Conservation (phyloP, 1,140 invertebrate species). For the Pachyrhynchus sulphureomaculatus region DNA sequence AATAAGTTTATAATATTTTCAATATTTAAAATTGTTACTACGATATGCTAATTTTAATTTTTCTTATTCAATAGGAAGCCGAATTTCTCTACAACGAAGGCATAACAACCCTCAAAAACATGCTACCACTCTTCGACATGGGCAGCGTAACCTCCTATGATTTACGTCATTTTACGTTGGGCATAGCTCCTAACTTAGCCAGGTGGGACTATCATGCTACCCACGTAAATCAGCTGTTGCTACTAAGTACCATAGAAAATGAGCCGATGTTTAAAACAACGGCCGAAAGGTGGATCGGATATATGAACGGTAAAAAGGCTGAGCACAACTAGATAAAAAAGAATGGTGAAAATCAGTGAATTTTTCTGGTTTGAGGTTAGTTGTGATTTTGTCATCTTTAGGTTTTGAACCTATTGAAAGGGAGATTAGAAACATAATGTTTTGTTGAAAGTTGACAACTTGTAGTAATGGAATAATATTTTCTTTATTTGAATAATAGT, state of each 20-base stretch:
- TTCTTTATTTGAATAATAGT: no score
- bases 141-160: constrained; percentile 97
- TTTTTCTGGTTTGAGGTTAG: no score
- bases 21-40: no score
- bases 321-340: constrained; percentile 83
- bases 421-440: no score
- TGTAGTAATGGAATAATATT: no score
- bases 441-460: no score
- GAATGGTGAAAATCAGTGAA: no score
- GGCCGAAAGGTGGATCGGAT: constrained; percentile 91
- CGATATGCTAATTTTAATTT: no score
- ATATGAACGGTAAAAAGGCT: constrained; percentile 92
- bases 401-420: no score
- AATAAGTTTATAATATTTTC: no score
- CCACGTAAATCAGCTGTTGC: constrained; percentile 93
- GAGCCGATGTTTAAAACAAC: constrained; percentile 81
- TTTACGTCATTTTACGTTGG: constrained; percentile 86
- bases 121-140: constrained; percentile 92
- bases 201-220: constrained; percentile 98
- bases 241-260: constrained; percentile 84
- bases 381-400: no score
- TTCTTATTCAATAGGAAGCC: constrained; percentile 63
- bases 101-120: constrained; percentile 83
- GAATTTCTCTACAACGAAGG: constrained; percentile 80
- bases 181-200: constrained; percentile 87